Evolutionary conservation across 2,888 invertebrate genomes (phyloP).

Genomic region (Chironomus tentans): DNA sequence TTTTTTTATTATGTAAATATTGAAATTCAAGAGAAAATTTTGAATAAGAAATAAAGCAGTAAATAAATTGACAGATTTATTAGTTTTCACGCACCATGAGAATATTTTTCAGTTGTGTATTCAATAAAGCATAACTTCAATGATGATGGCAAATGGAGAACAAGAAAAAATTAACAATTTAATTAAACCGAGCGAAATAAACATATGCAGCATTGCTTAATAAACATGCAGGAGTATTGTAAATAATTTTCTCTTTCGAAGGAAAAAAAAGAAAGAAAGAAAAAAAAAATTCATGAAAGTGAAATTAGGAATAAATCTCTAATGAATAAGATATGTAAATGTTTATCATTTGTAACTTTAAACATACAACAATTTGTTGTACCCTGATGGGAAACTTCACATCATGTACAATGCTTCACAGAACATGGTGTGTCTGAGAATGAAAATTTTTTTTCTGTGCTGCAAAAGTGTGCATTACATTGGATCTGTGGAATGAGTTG

Average conservation of each 20-base stretch:
- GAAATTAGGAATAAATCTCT: not conserved
- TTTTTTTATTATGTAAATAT: slow-evolving; percentile 9
- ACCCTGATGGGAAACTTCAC: not conserved
- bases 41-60: not conserved
- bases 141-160: not conserved
- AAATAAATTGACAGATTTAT: slow-evolving; percentile 23
- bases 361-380: not conserved
- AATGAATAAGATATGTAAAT: not conserved
- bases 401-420: not conserved
- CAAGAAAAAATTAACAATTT: not conserved
- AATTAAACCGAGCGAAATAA: not conserved
- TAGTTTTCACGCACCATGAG: not conserved
- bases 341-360: not conserved
- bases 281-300: not conserved
- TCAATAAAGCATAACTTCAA: not conserved
- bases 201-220: too few species aligned
- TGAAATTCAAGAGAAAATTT: not conserved
- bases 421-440: too few species aligned
- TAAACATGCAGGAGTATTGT: too few species aligned
- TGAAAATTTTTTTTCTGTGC: too few species aligned
- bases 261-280: not conserved
- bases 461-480: too few species aligned
- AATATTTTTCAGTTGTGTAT: not conserved
- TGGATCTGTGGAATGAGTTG: too few species aligned
- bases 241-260: too few species aligned